Evolutionary conservation across 1,140 invertebrate species (phyloP).

Genomic region (Cylas formicarius): DNA sequence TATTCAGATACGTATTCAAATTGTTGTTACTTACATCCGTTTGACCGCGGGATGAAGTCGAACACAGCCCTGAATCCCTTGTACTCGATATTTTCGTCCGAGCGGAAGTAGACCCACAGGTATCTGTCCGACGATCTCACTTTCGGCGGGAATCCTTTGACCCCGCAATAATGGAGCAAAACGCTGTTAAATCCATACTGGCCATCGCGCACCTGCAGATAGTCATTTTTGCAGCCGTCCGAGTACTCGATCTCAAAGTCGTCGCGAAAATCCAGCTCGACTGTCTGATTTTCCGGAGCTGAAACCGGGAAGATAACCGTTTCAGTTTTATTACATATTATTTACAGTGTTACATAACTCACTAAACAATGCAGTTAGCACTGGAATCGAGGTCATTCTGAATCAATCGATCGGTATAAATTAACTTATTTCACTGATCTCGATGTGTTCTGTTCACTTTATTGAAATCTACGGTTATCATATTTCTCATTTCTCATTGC

Average conservation of each 20-base stretch:
- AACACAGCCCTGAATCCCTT: constrained; percentile 70
- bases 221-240: constrained; percentile 72
- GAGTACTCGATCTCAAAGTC: constrained; percentile 70
- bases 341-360: no score
- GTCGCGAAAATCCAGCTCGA: constrained; percentile 76
- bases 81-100: constrained; percentile 78
- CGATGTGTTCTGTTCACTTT: no score
- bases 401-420: no score
- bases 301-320: constrained; percentile 42
- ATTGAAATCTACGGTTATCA: no score
- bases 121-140: constrained; percentile 67
- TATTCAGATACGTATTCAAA: no score
- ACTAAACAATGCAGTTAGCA: no score
- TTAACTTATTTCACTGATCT: no score
- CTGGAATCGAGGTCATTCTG: no score
- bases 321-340: no score
- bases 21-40: constrained; percentile 31
- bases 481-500: no score
- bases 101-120: constrained; percentile 78
- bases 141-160: constrained; percentile 63
- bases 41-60: constrained; percentile 28
- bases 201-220: constrained; percentile 76
- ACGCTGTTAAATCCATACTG: constrained; percentile 73
- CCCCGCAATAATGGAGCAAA: constrained; percentile 61
- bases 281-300: constrained; percentile 66